Evolutionary conservation across 2,888 invertebrate genomes (phyloP), one percentile per base, ranked within the genome.

Genomic region (Nemotelus nigrinus): DNA sequence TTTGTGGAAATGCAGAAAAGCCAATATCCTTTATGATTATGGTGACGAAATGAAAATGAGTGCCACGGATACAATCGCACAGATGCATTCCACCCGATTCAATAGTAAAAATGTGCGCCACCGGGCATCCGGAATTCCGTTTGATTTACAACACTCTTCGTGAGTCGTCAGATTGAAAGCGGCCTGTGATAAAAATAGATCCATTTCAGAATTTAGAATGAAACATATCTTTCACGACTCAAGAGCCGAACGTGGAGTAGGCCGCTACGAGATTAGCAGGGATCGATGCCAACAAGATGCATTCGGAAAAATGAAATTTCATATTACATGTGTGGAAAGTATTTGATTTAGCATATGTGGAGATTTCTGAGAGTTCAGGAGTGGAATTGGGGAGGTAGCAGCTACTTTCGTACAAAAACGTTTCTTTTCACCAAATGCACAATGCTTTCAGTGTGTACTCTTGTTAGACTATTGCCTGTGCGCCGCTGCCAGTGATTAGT

Each of bases 101-200:
- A 55, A 53, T 55, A 53, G 55, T 41, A 25, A n/a, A 41, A 55
- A 5, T 50, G 70, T 10, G 70, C 70, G 74, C 74, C 48, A 60
- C 39, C 60, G 47, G 63, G 74, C 63, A 60, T 60, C 74, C 74
- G 74, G 74, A 74, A 74, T 74, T 74, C 74, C 74, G 74, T 74
- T 74, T 60, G 74, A 57, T 72, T 58, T 39, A 72, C 71, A 25
- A 25, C 25, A 25, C 25, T 45, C 63, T 70, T 47, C 70, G 53
- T 48, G 47, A 50, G 6, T 70, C 70, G 50, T 55, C 70, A 41
- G 39, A 47, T 55, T 25, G 55, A 70, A 68, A 68, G 68, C 53
- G 63, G 39, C 70, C 53, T 8, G 63, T 6, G 55, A 70, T 50
- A 70, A 70, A 70, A 70, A 70, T 70, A 70, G 70, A 70, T 39